Evolutionary conservation across 2,797 vertebrate genomes (phyloP).

Genomic region (Acomys russatus): DNA sequence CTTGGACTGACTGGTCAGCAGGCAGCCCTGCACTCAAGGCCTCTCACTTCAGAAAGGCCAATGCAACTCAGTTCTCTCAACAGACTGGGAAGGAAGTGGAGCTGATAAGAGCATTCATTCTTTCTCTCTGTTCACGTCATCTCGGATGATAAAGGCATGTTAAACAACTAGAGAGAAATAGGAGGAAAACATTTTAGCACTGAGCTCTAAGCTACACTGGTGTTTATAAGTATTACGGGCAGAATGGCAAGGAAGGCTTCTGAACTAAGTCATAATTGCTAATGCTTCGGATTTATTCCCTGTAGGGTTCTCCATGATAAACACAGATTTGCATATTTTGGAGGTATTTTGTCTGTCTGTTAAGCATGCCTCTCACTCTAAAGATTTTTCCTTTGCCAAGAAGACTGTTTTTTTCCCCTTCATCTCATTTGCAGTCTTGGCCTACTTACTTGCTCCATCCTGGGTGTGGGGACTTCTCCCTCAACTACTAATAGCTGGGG

Average conservation of each 20-base stretch:
- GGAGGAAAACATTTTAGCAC: conserved; percentile 64
- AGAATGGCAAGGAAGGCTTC: not conserved
- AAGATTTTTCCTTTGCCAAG: conserved; percentile 43
- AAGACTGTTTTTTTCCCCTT: not conserved
- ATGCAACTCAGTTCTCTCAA: conserved; percentile 83
- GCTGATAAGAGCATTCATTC: conserved; percentile 86
- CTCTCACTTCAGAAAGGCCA: conserved; percentile 85
- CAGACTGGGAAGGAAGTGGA: conserved; percentile 83
- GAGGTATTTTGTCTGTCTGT: conserved; percentile 66
- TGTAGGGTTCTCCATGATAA: conserved; percentile 64
- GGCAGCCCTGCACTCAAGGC: conserved; percentile 76
- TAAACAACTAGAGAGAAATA: conserved; percentile 79
- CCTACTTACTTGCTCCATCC: not conserved
- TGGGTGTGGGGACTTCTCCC: not conserved
- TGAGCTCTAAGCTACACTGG: conserved; percentile 71
- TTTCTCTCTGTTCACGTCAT: conserved; percentile 83
- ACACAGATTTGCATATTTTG: conserved; percentile 74
- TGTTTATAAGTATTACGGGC: conserved; percentile 51
- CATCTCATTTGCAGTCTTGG: conserved; percentile 23
- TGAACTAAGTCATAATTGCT: conserved; percentile 63
- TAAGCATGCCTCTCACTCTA: conserved; percentile 33
- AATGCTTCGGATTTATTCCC: conserved; percentile 68
- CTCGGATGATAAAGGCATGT: conserved; percentile 85
- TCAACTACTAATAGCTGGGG: not conserved
- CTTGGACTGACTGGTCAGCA: conserved; percentile 1